Conservation (phyloP, 2,113 vertebrate genomes). For the Astur gentilis region DNA sequence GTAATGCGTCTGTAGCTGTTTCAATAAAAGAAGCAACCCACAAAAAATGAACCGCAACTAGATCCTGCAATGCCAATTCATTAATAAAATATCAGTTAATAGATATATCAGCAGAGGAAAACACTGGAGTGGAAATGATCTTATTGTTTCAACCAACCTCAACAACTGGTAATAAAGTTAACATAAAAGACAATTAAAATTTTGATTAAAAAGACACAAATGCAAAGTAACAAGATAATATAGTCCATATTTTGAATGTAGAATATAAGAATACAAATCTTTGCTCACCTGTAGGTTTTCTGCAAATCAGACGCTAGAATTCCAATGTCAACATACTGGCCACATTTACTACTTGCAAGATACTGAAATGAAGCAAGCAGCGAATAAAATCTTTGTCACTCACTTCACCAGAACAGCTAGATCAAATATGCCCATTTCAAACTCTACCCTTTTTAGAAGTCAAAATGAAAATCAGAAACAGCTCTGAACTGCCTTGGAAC, state of each 20-base stretch:
- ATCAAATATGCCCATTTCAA: background rate
- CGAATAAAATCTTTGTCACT: background rate
- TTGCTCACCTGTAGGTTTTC: constrained; percentile 82
- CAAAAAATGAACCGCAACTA: background rate
- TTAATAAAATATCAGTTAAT: background rate
- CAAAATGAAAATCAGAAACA: background rate
- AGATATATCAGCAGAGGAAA: background rate
- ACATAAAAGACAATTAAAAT: background rate
- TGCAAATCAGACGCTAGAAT: constrained; percentile 85
- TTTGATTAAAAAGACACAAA: background rate
- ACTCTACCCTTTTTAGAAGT: background rate
- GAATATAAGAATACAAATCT: background rate
- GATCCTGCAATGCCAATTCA: background rate
- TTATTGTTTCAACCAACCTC: background rate
- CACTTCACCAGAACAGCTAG: background rate
- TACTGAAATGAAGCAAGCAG: constrained; percentile 77
- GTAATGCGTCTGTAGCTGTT: background rate
- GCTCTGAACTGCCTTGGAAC: background rate
- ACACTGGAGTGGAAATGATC: background rate
- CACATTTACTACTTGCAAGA: constrained; percentile 75
- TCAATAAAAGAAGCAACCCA: background rate
- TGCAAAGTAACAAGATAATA: background rate
- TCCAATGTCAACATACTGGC: constrained; percentile 83
- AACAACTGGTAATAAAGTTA: background rate
- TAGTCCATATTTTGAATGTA: background rate